Evolutionary conservation across 92 coral and sea anemone genomes (phyloP).

Genomic region (Galaxea fascicularis): DNA sequence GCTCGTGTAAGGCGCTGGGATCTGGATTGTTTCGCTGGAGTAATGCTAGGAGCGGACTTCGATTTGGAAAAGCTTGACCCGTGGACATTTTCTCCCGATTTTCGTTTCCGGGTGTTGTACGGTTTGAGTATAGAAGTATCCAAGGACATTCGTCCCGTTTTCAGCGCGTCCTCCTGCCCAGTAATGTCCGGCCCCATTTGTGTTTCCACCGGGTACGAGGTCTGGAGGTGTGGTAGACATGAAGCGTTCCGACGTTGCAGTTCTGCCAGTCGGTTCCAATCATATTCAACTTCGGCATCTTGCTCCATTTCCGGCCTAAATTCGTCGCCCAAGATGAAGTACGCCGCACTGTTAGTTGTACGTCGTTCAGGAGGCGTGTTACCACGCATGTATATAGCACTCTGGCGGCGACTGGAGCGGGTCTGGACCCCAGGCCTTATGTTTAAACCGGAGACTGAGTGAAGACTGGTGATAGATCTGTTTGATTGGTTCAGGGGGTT

Average conservation of each 20-base stretch:
- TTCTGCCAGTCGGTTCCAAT: conserved; percentile 91
- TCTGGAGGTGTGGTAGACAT: conserved; percentile 93
- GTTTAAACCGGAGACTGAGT: conserved; percentile 61
- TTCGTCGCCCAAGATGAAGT: conserved; percentile 78
- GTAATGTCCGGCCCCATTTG: conserved; percentile 75
- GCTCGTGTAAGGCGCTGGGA: conserved; percentile 65
- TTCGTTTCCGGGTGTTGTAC: conserved; percentile 67
- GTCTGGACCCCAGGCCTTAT: conserved; percentile 60
- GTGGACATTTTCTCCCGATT: conserved; percentile 52
- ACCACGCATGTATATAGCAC: conserved; percentile 81
- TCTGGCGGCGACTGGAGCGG: conserved; percentile 82
- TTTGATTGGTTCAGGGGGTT: conserved; percentile 31
- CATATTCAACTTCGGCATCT: conserved; percentile 76
- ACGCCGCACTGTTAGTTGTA: conserved; percentile 86
- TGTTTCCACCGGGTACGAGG: conserved; percentile 96
- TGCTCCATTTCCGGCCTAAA: conserved; percentile 73
- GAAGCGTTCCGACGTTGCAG: conserved; percentile 88
- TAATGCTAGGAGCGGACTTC: conserved; percentile 71
- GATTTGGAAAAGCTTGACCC: conserved; percentile 61
- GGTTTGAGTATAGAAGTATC: conserved; percentile 31
- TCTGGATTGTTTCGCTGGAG: conserved; percentile 69
- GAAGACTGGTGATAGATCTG: conserved; percentile 59
- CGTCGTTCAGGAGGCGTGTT: conserved; percentile 82
- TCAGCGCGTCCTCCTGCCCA: conserved; percentile 74
- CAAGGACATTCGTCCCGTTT: conserved; percentile 57